phyloP scores from a whole-genome alignment of 1,140 invertebrate genomes.

The Pantala flavescens region DNA sequence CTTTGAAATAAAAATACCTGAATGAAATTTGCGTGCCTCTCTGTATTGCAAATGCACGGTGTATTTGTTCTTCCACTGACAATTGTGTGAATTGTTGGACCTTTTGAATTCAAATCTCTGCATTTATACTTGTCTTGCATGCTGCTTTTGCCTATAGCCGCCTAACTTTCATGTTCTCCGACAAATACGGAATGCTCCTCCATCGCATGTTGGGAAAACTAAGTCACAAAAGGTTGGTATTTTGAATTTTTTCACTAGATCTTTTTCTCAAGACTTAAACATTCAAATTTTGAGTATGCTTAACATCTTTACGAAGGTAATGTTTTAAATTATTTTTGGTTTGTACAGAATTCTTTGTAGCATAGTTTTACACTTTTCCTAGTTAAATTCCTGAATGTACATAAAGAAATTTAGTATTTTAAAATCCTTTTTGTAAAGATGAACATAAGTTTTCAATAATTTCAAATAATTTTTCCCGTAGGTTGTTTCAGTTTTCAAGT shows the following conservation, averaged over 20 bases:
- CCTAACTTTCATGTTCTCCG: slow-evolving; percentile 64
- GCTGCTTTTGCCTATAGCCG: slow-evolving; percentile 47
- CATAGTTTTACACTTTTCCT: too few species aligned
- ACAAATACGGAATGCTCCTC: slow-evolving; percentile 65
- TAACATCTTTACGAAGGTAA: too few species aligned
- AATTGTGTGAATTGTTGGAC: not conserved
- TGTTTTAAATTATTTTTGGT: too few species aligned
- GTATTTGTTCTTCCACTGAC: not conserved
- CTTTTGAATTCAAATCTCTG: not conserved
- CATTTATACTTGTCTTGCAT: slow-evolving; percentile 36
- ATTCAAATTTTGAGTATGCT: too few species aligned
- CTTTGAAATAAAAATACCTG: not conserved
- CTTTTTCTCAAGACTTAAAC: too few species aligned
- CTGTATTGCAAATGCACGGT: not conserved
- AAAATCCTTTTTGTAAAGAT: too few species aligned
- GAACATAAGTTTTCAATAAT: too few species aligned
- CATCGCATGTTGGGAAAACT: slow-evolving; percentile 69
- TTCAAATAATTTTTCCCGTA: too few species aligned
- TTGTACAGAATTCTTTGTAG: too few species aligned
- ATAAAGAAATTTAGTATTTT: too few species aligned
- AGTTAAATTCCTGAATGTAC: too few species aligned
- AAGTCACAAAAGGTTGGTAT: slow-evolving; percentile 72
- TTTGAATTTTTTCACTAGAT: not conserved
- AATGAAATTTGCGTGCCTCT: not conserved
- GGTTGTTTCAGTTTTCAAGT: too few species aligned